Conservation (phyloP, 2,888 invertebrate genomes). For the Campopleginae sp. region DNA sequence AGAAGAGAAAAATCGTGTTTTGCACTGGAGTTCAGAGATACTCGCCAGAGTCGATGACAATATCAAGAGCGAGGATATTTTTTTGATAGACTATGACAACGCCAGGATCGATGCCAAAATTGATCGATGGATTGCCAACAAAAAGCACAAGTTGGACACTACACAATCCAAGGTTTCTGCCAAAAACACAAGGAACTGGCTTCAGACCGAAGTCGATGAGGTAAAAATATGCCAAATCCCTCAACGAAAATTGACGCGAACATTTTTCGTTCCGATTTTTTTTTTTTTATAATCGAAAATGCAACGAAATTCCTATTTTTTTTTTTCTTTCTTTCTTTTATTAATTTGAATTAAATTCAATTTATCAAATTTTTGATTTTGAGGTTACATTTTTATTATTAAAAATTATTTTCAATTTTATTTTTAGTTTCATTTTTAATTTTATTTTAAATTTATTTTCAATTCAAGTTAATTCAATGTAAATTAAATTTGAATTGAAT, state of each 20-base stretch:
- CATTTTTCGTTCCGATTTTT: not conserved
- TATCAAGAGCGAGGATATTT: slow-evolving; percentile 72
- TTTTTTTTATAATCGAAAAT: not conserved
- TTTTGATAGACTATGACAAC: slow-evolving; percentile 73
- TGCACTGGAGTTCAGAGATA: slow-evolving; percentile 76
- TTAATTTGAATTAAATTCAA: too few relatives aligned
- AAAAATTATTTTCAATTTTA: too few relatives aligned
- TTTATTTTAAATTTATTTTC: too few relatives aligned
- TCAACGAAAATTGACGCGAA: not conserved
- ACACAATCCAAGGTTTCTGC: slow-evolving; percentile 53
- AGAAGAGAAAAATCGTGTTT: slow-evolving; percentile 72
- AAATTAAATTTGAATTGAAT: too few relatives aligned
- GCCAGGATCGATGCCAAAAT: slow-evolving; percentile 72
- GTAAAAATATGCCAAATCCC: slow-evolving; percentile 58
- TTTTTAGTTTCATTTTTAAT: too few relatives aligned
- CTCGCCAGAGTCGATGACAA: slow-evolving; percentile 74
- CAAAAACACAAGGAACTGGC: slow-evolving; percentile 28
- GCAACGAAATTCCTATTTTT: too few relatives aligned
- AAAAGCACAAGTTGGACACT: slow-evolving; percentile 60
- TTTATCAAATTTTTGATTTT: too few relatives aligned
- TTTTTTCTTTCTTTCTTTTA: too few relatives aligned
- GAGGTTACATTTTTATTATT: too few relatives aligned
- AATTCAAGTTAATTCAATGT: too few relatives aligned
- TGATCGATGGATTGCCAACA: slow-evolving; percentile 71
- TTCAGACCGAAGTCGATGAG: slow-evolving; percentile 63